Percentiles rank a stretch among this genome's conserved stretches.
phyloP scores from a whole-genome alignment of 2,888 invertebrate species.

The Neuroscelio doddi region DNA sequence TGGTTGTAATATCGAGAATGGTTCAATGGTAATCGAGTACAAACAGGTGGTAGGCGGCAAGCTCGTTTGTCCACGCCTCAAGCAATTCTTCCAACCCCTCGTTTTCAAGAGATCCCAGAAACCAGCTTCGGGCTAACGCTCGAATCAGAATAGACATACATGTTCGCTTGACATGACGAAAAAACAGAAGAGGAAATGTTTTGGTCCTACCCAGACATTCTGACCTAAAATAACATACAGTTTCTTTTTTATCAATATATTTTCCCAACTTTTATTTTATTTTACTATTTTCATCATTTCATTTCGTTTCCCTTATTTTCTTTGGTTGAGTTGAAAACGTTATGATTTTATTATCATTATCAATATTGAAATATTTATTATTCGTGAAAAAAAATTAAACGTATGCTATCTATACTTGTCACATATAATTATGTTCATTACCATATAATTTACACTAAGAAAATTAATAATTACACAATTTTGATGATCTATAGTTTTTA shows the following conservation, averaged over 20 bases:
- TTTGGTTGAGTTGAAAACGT: background rate
- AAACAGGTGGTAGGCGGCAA: constrained; percentile 45
- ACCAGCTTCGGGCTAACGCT: constrained; percentile 27
- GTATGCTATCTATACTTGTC: no score
- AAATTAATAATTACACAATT: no score
- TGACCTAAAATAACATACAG: constrained; percentile 26
- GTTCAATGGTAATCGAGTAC: constrained; percentile 45
- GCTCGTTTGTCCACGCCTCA: constrained; percentile 39
- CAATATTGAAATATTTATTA: no score
- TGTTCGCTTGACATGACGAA: constrained; percentile 16
- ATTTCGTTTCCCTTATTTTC: background rate
- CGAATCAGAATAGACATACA: constrained; percentile 36
- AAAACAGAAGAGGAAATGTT: constrained; percentile 19
- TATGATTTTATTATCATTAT: no score
- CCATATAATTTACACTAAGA: no score
- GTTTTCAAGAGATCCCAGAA: constrained; percentile 35
- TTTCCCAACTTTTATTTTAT: background rate
- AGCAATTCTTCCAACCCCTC: constrained; percentile 36
- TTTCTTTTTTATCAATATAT: background rate
- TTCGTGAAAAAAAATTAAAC: no score
- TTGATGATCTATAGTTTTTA: no score
- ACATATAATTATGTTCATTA: no score
- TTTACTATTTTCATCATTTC: no score
- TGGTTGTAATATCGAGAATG: constrained; percentile 29
- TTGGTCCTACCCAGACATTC: constrained; percentile 1